Evolutionary conservation across 2,113 vertebrate genomes (phyloP), one percentile per base, ranked within the genome.

Genomic region (Oncorhynchus gorbuscha): DNA sequence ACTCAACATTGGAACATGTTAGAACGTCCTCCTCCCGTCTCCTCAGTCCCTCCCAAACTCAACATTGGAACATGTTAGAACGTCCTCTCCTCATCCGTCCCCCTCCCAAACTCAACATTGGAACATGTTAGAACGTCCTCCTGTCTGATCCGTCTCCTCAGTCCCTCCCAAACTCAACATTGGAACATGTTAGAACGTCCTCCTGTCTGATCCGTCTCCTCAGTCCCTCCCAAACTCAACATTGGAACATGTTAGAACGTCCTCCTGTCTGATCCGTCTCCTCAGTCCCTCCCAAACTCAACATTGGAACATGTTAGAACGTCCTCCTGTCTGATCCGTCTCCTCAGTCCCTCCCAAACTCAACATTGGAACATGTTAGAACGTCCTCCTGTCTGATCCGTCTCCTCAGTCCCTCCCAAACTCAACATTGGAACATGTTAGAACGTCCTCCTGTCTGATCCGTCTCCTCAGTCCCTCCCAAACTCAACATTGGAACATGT

Each of bases 401-500:
- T 72, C 32, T 55, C 45, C 26, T 45, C 28, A 14, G n/a, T 30
- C 76, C 28, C n/a, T 45, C 61, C 61, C 69, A 13, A n/a, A 65
- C 72, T 66, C 67, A n/a, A n/a, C 78, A 76, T 77, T 74, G 73
- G 83, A 73, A 78, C 45, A 75, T 45, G 18, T 18, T 26, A 14
- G 20, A 70, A 45, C 68, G 20, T 26, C 68, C 68, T 70, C 48
- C 51, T 28, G 22, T 26, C 14, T 68, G 20, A 30, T 68, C 78
- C 77, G 65, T 72, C 32, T 55, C 45, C 26, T 45, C 28, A 14
- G n/a, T 30, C 76, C 28, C n/a, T 45, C 61, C 61, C 69, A 13
- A n/a, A 65, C 72, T 66, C 67, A n/a, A n/a, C 78, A 76, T 77
- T 74, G 73, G 83, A 73, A 78, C 45, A 75, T 45, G 18, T 18